Evolutionary conservation across 2,797 vertebrate species (phyloP), one percentile per base, ranked within the genome.

Genomic region (Yasuhikotakia modesta): DNA sequence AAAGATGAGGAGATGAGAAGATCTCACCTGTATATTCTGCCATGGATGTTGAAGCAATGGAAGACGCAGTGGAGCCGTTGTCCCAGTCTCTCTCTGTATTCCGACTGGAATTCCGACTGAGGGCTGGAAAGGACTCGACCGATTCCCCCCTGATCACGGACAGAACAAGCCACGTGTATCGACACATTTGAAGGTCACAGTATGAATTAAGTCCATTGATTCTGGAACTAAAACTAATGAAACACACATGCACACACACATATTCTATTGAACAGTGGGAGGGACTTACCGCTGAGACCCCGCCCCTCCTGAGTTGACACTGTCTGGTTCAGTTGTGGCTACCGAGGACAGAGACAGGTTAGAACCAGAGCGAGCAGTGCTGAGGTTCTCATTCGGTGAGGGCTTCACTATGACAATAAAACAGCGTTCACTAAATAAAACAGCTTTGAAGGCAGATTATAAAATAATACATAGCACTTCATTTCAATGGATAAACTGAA

Each of bases 51-150:
- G 97, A 99, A 14, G 96, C 93, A 81, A 99, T 95, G 53, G 97
- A 99, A 46, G 97, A 99, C 0, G 98, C 96, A 0, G 98, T 98
- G 0, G 97, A 99, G 0, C 96, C 96, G 0, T 98, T 99, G 84
- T 99, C 97, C 97, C 98, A 99, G 85, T 99, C 98, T 63, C 96
- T 89, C 76, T 99, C 98, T 0, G 94, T 95, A 79, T 93, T 93
- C 21, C 96, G 93, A 88, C 95, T 97, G 32, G 95, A 91, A 39
- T 94, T 96, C n/a, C 95, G 93, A 87, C 93, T 98, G 84, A 94
- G 80, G 12, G 93, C 92, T 12, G 97, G 95, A 83, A 98, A 94
- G 0, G 95, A 96, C 83, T 98, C 97, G 88, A 98, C 94, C 0
- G 96, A 97, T 81, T 96, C 96, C 22, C 92, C 93, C 83, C 93